Evolutionary conservation across 2,797 vertebrate genomes (phyloP), one percentile per base, ranked within the genome.

Genomic region (Sphenopsis melanotis): DNA sequence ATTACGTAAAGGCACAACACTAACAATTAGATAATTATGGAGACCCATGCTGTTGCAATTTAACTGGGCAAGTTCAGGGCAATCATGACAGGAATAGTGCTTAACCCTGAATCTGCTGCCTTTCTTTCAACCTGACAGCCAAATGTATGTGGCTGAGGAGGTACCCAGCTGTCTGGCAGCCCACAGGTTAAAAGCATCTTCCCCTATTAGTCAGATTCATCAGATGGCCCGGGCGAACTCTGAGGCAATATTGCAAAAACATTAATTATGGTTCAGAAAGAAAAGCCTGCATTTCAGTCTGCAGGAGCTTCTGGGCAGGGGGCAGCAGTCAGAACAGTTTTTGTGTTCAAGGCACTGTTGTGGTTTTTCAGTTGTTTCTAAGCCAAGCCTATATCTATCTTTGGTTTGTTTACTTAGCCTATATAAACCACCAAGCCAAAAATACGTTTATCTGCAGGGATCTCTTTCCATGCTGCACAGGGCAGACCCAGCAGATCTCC

Each of bases 21-120:
- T 97, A 99, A 99, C 98, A 99, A 99, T 99, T 99, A 99, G 98
- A 98, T 99, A 99, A 99, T 99, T 99, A 99, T 98, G 98, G 98
- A 98, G 97, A 98, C 97, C 98, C 96, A 91, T 98, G 98, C 98
- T 98, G 98, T 95, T 96, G 95, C 98, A 98, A 98, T 98, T 99
- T 98, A 98, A 98, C 97, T 96, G 97, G 97, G 97, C 97, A 97
- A 97, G 96, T 98, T 97, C 96, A 97, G 97, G 97, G 97, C 97
- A 97, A 95, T 97, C 96, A 94, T 96, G 96, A 96, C 96, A 98
- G 96, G 95, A 94, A 93, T 85, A 90, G 78, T 84, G 93, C 92
- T 98, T 98, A 98, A 97, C 96, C 95, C 97, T 97, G 91, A 83
- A 77, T 94, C 83, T 96, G 95, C 97, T 93, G 95, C 89, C 82